These are phyloP conservation scores for Sympetrum striolatum DNA, from an alignment of 2,888 invertebrate genomes.

Conservation along the genomic window DNA sequence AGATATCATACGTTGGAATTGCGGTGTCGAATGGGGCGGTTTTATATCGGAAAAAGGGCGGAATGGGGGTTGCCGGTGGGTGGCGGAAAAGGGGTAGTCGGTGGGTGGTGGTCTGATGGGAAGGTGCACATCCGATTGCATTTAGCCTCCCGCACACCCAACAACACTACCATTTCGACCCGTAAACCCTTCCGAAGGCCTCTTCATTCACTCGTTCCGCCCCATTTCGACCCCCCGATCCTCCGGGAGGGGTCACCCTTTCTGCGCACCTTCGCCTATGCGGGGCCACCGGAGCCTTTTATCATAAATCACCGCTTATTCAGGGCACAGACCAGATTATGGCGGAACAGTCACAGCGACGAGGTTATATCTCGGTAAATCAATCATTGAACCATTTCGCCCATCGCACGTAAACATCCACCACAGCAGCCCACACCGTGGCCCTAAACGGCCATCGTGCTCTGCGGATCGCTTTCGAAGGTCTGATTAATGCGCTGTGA, in stretches of 20 bases:
- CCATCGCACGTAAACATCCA: background rate
- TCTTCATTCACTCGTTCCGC: background rate
- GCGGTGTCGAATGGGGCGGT: background rate
- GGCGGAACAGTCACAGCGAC: background rate
- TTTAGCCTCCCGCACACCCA: background rate
- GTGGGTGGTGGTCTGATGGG: background rate
- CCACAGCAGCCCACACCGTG: background rate
- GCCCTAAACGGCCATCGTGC: background rate
- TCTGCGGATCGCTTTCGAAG: background rate
- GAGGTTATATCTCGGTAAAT: slow-evolving; percentile 23
- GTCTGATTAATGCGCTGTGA: background rate
- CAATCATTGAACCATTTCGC: slow-evolving; percentile 15
- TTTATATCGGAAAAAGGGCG: background rate
- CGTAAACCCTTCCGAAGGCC: background rate
- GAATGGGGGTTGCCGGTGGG: background rate
- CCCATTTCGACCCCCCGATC: background rate
- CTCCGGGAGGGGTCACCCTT: background rate
- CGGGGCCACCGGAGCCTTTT: background rate
- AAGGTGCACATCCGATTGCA: background rate
- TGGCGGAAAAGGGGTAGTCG: background rate
- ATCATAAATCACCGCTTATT: slow-evolving; percentile 30
- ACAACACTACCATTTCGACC: background rate
- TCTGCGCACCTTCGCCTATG: background rate
- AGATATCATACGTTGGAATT: no score
- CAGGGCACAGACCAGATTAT: slow-evolving; percentile 10